These are phyloP conservation scores for Synanceia verrucosa DNA, from an alignment of 2,797 vertebrate species.

Conservation along the genomic window DNA sequence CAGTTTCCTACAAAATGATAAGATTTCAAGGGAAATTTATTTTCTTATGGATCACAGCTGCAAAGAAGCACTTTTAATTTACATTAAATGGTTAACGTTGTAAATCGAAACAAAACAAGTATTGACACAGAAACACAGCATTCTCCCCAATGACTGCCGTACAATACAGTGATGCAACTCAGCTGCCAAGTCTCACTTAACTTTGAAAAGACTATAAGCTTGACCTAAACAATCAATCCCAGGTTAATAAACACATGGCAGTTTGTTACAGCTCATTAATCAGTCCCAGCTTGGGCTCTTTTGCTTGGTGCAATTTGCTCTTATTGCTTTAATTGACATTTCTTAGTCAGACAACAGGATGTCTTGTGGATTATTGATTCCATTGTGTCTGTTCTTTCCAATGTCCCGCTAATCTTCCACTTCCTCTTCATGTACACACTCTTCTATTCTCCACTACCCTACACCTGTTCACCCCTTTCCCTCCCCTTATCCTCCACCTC, in stretches of 20 bases:
- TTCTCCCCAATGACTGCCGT: neutral
- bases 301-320: slow-evolving; percentile 14
- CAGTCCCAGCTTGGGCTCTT: slow-evolving; percentile 23
- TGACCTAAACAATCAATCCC: slow-evolving; percentile 40
- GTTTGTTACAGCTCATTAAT: slow-evolving; percentile 52
- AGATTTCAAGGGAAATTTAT: neutral
- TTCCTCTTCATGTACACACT: neutral
- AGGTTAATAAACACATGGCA: slow-evolving; percentile 43
- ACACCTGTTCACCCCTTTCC: neutral
- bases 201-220: slow-evolving; percentile 31
- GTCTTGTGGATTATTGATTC: slow-evolving; percentile 32
- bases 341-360: slow-evolving; percentile 22
- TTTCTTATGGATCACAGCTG: neutral
- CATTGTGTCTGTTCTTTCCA: slow-evolving; percentile 10
- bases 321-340: slow-evolving; percentile 39
- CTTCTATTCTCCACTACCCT: neutral
- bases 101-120: neutral
- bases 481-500: neutral
- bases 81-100: neutral
- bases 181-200: slow-evolving; percentile 17
- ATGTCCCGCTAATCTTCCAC: slow-evolving; percentile 15
- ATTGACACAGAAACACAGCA: neutral
- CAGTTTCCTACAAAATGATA: neutral
- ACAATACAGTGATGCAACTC: neutral
- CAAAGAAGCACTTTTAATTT: neutral